A percentile compares a stretch with the other conserved stretches of the same genome.
These are phyloP conservation scores for Gallinago jamesoni DNA, from an alignment of 2,113 vertebrate genomes.

Conservation along the genomic window DNA sequence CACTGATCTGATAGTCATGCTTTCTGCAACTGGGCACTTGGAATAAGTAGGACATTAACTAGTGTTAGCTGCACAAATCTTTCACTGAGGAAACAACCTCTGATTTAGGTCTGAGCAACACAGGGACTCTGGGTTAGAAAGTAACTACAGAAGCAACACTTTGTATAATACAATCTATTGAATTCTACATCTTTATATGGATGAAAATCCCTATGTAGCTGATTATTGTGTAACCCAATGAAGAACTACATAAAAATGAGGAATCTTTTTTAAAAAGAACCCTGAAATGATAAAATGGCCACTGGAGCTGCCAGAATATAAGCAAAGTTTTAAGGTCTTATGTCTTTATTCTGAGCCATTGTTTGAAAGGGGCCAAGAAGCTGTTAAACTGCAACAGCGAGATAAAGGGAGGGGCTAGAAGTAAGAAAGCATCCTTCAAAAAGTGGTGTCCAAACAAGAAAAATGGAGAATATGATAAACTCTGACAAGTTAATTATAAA, in stretches of 20 bases:
- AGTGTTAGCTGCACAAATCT: neutral
- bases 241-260: neutral
- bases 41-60: neutral
- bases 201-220: neutral
- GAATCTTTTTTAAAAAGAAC: neutral
- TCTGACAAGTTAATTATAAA: neutral
- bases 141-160: neutral
- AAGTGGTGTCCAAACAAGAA: neutral
- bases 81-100: neutral
- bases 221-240: neutral
- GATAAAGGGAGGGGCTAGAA: neutral
- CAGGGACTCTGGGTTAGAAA: neutral
- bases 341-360: neutral
- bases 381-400: neutral
- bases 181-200: neutral
- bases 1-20: too few species aligned
- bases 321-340: neutral
- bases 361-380: neutral
- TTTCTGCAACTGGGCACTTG: neutral
- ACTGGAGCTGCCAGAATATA: neutral
- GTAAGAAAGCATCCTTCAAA: neutral
- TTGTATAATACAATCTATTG: neutral
- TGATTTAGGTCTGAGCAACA: neutral
- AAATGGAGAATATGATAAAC: neutral
- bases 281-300: neutral